These are phyloP conservation scores for Rhamnusium bicolor DNA, from an alignment of 2,888 invertebrate species.

Conservation along the genomic window DNA sequence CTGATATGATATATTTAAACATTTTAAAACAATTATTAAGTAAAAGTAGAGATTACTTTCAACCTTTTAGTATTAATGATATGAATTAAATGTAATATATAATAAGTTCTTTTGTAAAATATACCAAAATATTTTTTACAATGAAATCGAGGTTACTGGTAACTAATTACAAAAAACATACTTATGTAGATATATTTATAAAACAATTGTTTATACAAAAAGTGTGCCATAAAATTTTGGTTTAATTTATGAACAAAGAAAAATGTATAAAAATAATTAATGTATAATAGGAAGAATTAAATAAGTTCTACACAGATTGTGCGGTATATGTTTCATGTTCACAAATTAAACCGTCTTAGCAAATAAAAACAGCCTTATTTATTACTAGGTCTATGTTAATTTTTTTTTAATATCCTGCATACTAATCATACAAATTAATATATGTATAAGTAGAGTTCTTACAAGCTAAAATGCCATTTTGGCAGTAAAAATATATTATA, in stretches of 20 bases:
- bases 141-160: slow-evolving; percentile 43
- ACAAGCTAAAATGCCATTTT: slow-evolving; percentile 35
- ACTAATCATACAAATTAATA: slow-evolving; percentile 30
- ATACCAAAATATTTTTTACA: slow-evolving; percentile 50
- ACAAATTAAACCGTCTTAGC: slow-evolving; percentile 43
- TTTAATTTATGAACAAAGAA: slow-evolving; percentile 41
- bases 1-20: slow-evolving; percentile 57
- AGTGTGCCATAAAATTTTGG: slow-evolving; percentile 38
- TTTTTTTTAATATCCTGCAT: slow-evolving; percentile 30
- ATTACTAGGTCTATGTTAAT: slow-evolving; percentile 43
- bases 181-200: slow-evolving; percentile 36
- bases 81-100: slow-evolving; percentile 42
- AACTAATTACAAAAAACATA: slow-evolving; percentile 49
- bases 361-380: slow-evolving; percentile 58
- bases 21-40: slow-evolving; percentile 41
- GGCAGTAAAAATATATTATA: slow-evolving; percentile 41
- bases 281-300: slow-evolving; percentile 37
- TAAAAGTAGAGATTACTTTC: slow-evolving; percentile 31
- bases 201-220: slow-evolving; percentile 46
- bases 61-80: slow-evolving; percentile 37
- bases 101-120: slow-evolving; percentile 43
- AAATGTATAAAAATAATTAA: slow-evolving; percentile 37
- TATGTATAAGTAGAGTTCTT: slow-evolving; percentile 38
- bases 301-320: slow-evolving; percentile 43
- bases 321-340: slow-evolving; percentile 42